These are phyloP conservation scores for Melipona quadrifasciata DNA, from an alignment of 1,140 invertebrate genomes.

Conservation along the genomic window DNA sequence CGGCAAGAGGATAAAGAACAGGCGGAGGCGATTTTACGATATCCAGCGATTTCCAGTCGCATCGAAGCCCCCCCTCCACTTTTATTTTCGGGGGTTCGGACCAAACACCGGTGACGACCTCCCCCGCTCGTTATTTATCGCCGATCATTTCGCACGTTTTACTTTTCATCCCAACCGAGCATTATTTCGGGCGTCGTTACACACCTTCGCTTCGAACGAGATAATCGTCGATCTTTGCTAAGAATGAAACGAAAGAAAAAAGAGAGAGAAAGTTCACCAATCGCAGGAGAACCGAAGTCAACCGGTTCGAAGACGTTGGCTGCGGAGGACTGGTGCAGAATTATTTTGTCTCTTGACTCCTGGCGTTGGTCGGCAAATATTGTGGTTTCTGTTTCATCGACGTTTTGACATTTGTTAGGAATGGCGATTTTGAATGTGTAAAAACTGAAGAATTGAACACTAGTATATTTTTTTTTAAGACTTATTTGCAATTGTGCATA, in stretches of 20 bases:
- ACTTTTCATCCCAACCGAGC: constrained; percentile 16
- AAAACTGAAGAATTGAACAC: too few species aligned
- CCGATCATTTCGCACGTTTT: constrained; percentile 47
- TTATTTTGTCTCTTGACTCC: not conserved
- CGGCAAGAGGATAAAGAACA: not conserved
- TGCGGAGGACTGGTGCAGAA: constrained; percentile 4
- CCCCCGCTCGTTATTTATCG: constrained; percentile 51
- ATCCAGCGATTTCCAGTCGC: constrained; percentile 36
- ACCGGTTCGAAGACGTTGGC: constrained; percentile 9
- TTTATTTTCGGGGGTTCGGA: constrained; percentile 22
- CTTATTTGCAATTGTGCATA: too few species aligned
- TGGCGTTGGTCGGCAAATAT: too few species aligned
- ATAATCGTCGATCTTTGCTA: constrained; percentile 48
- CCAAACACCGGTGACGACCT: not conserved
- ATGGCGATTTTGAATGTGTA: too few species aligned
- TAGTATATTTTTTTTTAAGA: too few species aligned
- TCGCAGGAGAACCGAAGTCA: not conserved
- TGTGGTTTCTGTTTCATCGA: too few species aligned
- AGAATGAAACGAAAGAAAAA: too few species aligned
- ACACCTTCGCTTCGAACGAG: constrained; percentile 6
- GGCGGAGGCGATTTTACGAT: constrained; percentile 15
- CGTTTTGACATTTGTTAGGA: too few species aligned
- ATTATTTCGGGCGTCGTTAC: constrained; percentile 40
- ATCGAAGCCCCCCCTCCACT: not conserved
- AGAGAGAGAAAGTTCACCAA: constrained; percentile 30